Conservation (phyloP, 2,113 vertebrate species). For the Vombatus ursinus region DNA sequence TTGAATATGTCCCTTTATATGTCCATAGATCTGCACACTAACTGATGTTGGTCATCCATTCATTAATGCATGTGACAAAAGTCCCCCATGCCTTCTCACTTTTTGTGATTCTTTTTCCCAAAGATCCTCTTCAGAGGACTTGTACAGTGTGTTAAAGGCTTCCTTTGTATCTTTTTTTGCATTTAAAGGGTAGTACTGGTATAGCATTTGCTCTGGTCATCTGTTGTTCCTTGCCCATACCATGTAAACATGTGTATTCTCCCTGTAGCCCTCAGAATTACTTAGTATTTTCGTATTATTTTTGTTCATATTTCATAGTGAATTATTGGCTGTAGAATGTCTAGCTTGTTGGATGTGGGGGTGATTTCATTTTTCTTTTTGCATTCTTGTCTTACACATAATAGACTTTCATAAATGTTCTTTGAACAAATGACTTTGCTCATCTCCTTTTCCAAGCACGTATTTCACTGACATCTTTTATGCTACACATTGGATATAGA, state of each 20-base stretch:
- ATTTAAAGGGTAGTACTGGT: background rate
- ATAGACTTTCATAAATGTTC: background rate
- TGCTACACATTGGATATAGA: background rate
- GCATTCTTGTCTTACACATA: background rate
- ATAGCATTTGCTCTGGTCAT: background rate
- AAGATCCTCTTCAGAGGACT: background rate
- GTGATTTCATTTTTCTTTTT: constrained; percentile 25
- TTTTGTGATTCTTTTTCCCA: background rate
- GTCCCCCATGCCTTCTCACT: background rate
- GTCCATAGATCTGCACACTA: background rate
- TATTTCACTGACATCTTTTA: background rate
- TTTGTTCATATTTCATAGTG: background rate
- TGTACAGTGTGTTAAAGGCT: background rate
- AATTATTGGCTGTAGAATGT: background rate
- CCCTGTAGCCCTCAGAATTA: background rate
- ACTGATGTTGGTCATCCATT: background rate
- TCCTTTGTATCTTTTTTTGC: background rate
- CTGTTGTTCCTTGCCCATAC: background rate
- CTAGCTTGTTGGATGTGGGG: background rate
- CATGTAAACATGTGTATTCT: background rate
- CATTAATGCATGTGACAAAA: background rate
- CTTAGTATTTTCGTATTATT: background rate
- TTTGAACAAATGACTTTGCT: too few species aligned
- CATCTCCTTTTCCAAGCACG: too few species aligned
- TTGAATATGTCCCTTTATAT: too few species aligned